Percentiles rank a stretch among this genome's conserved stretches.
These are phyloP conservation scores for Pectinophora gossypiella DNA, from an alignment of 1,140 invertebrate species.

Conservation along the genomic window DNA sequence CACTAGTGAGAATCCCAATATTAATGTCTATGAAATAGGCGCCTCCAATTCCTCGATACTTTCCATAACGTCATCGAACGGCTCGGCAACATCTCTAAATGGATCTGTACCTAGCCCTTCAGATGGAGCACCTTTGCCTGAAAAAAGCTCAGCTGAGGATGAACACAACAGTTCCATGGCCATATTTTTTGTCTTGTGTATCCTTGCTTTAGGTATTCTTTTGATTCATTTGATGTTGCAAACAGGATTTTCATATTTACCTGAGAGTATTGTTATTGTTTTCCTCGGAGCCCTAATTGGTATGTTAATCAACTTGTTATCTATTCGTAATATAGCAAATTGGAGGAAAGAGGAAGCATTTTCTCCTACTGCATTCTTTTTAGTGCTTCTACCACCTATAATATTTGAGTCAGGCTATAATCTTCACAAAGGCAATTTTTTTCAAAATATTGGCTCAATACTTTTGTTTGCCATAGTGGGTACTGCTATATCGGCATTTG, in stretches of 20 bases:
- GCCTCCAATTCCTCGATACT: slow-evolving; percentile 45
- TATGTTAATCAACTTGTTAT: slow-evolving; percentile 92
- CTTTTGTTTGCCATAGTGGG: slow-evolving; percentile 98
- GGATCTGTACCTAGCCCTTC: slow-evolving; percentile 64
- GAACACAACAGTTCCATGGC: slow-evolving; percentile 97
- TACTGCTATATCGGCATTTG: slow-evolving; percentile 95
- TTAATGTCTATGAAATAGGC: slow-evolving; percentile 42
- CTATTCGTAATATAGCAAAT: slow-evolving; percentile 92
- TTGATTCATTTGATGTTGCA: slow-evolving; percentile 96
- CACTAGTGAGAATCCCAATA: slow-evolving; percentile 42
- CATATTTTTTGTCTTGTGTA: slow-evolving; percentile 96
- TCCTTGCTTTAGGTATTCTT: slow-evolving; percentile 94
- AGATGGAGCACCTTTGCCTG: slow-evolving; percentile 83
- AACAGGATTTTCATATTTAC: slow-evolving; percentile 96
- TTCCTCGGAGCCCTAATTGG: slow-evolving; percentile 95
- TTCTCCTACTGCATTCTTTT: slow-evolving; percentile 97
- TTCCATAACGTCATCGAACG: slow-evolving; percentile 43
- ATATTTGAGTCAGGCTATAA: slow-evolving; percentile 99
- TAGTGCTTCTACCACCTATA: slow-evolving; percentile 97
- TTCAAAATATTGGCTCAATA: slow-evolving; percentile 97
- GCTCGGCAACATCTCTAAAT: slow-evolving; percentile 41
- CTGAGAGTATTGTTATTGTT: slow-evolving; percentile 98
- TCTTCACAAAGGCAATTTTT: slow-evolving; percentile 98
- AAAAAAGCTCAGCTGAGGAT: slow-evolving; percentile 92
- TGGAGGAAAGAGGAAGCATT: slow-evolving; percentile 98